phyloP scores from a whole-genome alignment of 1,140 invertebrate species.

The Drosophila rhopaloa region DNA sequence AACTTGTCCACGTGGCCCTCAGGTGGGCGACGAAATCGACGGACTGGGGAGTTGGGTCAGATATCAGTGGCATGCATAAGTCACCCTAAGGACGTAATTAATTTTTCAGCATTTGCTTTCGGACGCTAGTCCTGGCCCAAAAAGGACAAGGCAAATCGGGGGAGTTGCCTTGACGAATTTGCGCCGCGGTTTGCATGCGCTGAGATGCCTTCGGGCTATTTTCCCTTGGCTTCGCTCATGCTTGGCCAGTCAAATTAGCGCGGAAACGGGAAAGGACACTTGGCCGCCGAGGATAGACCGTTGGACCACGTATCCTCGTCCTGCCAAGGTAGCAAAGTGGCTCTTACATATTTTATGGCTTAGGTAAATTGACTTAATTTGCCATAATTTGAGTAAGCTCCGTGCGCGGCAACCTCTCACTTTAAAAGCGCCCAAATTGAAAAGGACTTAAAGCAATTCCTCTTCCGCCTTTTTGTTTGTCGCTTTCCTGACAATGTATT shows the following conservation, averaged over 20 bases:
- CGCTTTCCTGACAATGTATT: slow-evolving; percentile 73
- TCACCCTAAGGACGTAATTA: slow-evolving; percentile 84
- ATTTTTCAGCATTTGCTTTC: slow-evolving; percentile 82
- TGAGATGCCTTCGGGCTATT: slow-evolving; percentile 39
- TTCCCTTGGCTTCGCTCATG: slow-evolving; percentile 44
- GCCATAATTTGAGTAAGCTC: slow-evolving; percentile 64
- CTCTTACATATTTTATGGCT: slow-evolving; percentile 77
- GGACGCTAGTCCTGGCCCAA: slow-evolving; percentile 19
- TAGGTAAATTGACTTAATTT: slow-evolving; percentile 81
- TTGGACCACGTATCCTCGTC: slow-evolving; percentile 19
- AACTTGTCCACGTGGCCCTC: neutral
- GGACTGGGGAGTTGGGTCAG: slow-evolving; percentile 10
- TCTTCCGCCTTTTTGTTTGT: slow-evolving; percentile 19
- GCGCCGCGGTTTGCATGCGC: slow-evolving; percentile 56
- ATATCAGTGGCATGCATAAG: slow-evolving; percentile 65
- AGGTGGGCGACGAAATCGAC: slow-evolving; percentile 24
- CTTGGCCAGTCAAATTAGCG: slow-evolving; percentile 73
- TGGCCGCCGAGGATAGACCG: neutral
- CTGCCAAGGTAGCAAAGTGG: slow-evolving; percentile 44
- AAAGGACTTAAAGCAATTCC: slow-evolving; percentile 56
- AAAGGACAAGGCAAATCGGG: slow-evolving; percentile 10
- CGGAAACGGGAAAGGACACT: slow-evolving; percentile 46
- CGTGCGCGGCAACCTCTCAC: slow-evolving; percentile 31
- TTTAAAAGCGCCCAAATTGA: slow-evolving; percentile 75
- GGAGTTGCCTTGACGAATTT: slow-evolving; percentile 79